Base-by-base conservation (phyloP, 2,888 invertebrate genomes). In the Drosophila formosana region DNA sequence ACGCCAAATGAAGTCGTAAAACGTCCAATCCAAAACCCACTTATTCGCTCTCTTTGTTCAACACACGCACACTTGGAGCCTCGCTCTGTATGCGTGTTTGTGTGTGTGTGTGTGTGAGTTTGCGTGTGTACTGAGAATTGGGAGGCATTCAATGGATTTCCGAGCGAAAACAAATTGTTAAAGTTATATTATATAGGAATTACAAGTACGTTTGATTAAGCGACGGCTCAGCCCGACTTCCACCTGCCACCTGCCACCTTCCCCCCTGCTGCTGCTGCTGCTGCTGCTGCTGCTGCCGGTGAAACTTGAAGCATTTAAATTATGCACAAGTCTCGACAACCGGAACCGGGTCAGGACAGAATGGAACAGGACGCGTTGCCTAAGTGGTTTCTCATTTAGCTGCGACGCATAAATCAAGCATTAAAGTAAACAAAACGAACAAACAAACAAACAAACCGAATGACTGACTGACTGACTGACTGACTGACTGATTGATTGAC, bases 1-100 rank as follows among this genome's bases (percentile, higher is more conserved):
- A 79, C 66, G 72, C 76, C 72, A 76, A 86, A 88, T 86, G 81
- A 84, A 84, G 84, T 88, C 89, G 84, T 84, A 83, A 88, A 84
- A 76, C 58, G 78, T 72, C 68, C 65, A 61, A 68, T 58, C 32
- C 56, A 52, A 58, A 55, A 41, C 55, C 66, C 58, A 70, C 61
- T 60, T 57, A 65, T 50, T 58, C 46, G 26, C 57, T 25, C 52
- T 47, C 60, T 47, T 46, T 60, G 26, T 55, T 37, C 30, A 28
- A 23, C 50, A 52, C 58, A n/a, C 46, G 32, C 47, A n/a, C 50
- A 25, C 39, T 13, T 53, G 11, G 1, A 4, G 4, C 4, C 28
- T 3, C 41, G 1, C 46, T 18, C 41, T 8, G 18, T 18, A 1
- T 18, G 18, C 1, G 18, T 18, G 18, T n/a, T 11, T 28, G 11